phyloP scores from a whole-genome alignment of 2,797 vertebrate species.

The Lagodon rhomboides region DNA sequence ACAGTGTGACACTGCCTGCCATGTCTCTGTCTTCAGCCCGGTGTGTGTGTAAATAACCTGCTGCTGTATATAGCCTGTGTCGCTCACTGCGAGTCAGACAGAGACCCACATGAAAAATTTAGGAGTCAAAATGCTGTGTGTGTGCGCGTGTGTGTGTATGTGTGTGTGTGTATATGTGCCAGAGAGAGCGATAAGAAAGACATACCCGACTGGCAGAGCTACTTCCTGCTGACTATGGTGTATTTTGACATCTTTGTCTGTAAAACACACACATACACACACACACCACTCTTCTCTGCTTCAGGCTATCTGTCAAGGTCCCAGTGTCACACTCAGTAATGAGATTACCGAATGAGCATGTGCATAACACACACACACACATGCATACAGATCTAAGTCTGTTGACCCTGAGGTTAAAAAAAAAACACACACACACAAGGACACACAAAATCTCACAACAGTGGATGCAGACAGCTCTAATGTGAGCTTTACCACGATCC shows the following conservation, averaged over 20 bases:
- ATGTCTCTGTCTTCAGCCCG: constrained; percentile 42
- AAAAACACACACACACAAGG: constrained; percentile 4
- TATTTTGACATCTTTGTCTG: constrained; percentile 66
- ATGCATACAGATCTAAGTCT: not conserved
- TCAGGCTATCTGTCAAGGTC: constrained; percentile 68
- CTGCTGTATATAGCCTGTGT: constrained; percentile 50
- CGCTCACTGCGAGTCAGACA: constrained; percentile 45
- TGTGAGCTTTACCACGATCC: not conserved
- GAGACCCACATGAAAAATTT: constrained; percentile 60
- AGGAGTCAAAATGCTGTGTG: constrained; percentile 22
- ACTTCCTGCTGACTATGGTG: constrained; percentile 66
- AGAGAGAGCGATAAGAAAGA: constrained; percentile 19
- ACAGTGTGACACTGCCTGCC: constrained; percentile 41
- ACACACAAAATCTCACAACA: not conserved
- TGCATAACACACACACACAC: constrained; percentile 30
- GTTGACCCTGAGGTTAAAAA: constrained; percentile 18
- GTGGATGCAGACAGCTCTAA: not conserved
- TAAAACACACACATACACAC: constrained; percentile 36
- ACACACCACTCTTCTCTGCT: constrained; percentile 42
- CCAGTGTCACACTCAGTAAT: constrained; percentile 63
- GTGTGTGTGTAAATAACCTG: constrained; percentile 61
- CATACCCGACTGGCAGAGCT: constrained; percentile 45
- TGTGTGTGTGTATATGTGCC: constrained; percentile 11
- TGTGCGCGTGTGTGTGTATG: constrained; percentile 21
- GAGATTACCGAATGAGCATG: constrained; percentile 45